Evolutionary conservation across 2,113 vertebrate species (phyloP), one percentile per base, ranked within the genome.

Genomic region (Megaceryle torquata): DNA sequence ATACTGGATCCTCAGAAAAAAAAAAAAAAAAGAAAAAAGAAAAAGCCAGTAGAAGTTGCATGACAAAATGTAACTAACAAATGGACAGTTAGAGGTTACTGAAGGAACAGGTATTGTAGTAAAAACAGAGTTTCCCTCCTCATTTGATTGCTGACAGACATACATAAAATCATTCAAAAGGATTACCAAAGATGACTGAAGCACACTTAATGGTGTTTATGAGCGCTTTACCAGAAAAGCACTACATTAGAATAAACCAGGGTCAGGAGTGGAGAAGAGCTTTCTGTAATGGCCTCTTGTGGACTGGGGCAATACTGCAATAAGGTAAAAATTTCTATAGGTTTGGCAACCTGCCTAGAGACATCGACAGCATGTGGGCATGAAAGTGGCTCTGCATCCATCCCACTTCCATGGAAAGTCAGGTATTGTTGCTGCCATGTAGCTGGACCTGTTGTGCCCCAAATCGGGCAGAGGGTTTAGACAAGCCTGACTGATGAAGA

Each of bases 341-440:
- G 29, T 78, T 74, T 85, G 53, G 16, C 19, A 64, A 6, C 14
- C 3, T 1, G 1, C 16, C 39, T 67, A 22, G 48, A 72, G 22
- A 44, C 0, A 0, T 3, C 1, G 3, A 22, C 25, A 60, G 35
- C 29, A 10, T 41, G 11, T 84, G 44, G 22, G 28, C 31, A 48
- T 14, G 8, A n/a, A 7, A 87, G 3, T 24, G n/a, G 15, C 46
- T 63, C 29, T 85, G 63, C 31, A 81, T 31, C 15, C 5, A 3
- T 25, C 43, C 9, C 7, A 2, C 4, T 61, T 70, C 14, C n/a
- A 25, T 1, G 3, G 17, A 51, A 51, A 76, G 25, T 33, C 39
- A 50, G 22, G 29, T 37, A 79, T 82, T 80, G 28, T 82, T 82
- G 51, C 65, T 93, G 41, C 20, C 3, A 1, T 41, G 31, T 14